Base-by-base conservation (phyloP, 1,140 invertebrate genomes). In the Macrostomum lignano region DNA sequence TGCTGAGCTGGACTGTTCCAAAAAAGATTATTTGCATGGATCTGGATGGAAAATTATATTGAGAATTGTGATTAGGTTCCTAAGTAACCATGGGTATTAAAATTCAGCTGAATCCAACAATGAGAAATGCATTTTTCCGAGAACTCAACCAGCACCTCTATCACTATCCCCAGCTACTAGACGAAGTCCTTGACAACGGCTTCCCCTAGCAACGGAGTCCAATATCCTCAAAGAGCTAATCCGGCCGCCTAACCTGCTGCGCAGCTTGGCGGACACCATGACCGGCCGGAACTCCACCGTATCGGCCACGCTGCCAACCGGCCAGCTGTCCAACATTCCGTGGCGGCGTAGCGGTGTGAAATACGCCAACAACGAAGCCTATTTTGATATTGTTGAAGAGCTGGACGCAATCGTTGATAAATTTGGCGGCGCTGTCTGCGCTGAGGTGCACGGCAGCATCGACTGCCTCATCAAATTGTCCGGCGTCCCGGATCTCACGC, bases 161-260 rank as follows among this genome's bases (percentile, higher is more conserved):
- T n/a, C n/a, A n/a, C 20, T 32, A 17, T 9, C 13, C 11, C 3
- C 3, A 32, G 14, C 14, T 35, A 29, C 13, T 35, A 19, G 88
- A 98, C 67, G 88, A 98, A 65, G 93, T 98, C 81, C 62, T 98
- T 35, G 88, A 98, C 47, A 96, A 96, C 68, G 88, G 88, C 6
- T 98, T 52, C 88, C 91, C 25, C 60, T 98, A 17, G 81, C 86
- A 3, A 94, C 88, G 2, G 91, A 98, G 60, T 79, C 82, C 35
- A 98, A 96, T 55, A 88, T 98, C 42, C 59, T 98, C 4, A 93
- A 96, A 52, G 91, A 98, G 61, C 63, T 98, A 3, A 96, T 98
- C 36, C 93, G 93, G 58, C 91, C 88, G 19, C 88, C 91, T 17
- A 96, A 93, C 61, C 75, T 98, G 45, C 63, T 98, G 17, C 64